Evolutionary conservation across 1,140 invertebrate species (phyloP).

Genomic region (Trichonephila clavipes): DNA sequence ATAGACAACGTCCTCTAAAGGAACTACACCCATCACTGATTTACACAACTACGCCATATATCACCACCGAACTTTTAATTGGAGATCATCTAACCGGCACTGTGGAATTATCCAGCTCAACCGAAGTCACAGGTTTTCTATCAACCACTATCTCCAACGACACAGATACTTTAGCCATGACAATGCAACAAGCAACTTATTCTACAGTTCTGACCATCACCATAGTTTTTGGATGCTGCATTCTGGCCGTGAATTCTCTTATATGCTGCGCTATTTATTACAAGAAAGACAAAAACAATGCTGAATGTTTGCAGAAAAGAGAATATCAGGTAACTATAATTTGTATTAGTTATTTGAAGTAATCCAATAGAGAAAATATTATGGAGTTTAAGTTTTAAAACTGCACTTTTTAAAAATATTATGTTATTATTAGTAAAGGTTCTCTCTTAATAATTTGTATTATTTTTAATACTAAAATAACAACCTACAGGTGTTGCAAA

Average conservation of each 20-base stretch:
- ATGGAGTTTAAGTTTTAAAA: no score
- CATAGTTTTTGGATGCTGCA: conserved; percentile 93
- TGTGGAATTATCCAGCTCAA: background rate
- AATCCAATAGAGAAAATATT: no score
- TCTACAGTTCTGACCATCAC: conserved; percentile 87
- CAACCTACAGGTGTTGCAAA: no score
- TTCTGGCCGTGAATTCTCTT: conserved; percentile 93
- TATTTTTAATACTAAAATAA: no score
- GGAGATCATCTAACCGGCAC: background rate
- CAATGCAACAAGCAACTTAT: conserved; percentile 81
- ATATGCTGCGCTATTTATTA: conserved; percentile 96
- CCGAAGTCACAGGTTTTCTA: background rate
- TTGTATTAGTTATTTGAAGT: no score
- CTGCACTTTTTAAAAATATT: no score
- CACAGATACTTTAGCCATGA: conserved; percentile 74
- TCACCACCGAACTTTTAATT: background rate
- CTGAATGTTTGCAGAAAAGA: conserved; percentile 89
- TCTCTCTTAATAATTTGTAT: no score
- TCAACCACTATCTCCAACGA: conserved; percentile 11
- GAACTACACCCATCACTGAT: conserved; percentile 34
- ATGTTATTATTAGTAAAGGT: no score
- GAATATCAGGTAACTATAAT: conserved; percentile 81
- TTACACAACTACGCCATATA: conserved; percentile 41
- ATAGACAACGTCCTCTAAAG: conserved; percentile 30
- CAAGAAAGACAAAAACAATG: conserved; percentile 90